Percentiles rank a stretch among this genome's conserved stretches.
Evolutionary conservation across 2,113 vertebrate genomes (phyloP).

Genomic region (Clinocottus analis): DNA sequence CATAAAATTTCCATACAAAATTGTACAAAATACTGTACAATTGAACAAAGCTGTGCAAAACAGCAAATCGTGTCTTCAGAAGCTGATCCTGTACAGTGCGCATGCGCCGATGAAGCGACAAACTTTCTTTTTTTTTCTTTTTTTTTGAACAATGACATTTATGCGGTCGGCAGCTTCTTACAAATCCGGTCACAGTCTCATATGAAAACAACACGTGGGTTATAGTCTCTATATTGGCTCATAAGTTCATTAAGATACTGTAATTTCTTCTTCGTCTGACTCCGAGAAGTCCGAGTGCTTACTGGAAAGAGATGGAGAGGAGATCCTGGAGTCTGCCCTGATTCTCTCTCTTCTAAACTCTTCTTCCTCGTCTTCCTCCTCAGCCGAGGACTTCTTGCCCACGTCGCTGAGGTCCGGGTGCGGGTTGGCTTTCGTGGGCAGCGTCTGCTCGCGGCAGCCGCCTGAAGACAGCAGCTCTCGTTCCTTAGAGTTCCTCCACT

Average conservation of each 20-base stretch:
- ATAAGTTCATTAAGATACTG: slow-evolving; percentile 89
- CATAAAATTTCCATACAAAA: slow-evolving; percentile 86
- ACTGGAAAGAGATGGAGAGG: slow-evolving; percentile 88
- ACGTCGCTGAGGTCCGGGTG: slow-evolving; percentile 98
- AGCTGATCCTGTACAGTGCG: slow-evolving; percentile 54
- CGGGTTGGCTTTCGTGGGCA: slow-evolving; percentile 98
- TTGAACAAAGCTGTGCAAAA: slow-evolving; percentile 83
- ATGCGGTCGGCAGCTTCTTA: slow-evolving; percentile 54
- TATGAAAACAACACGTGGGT: slow-evolving; percentile 46
- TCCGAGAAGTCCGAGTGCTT: slow-evolving; percentile 97
- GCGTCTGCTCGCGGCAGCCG: slow-evolving; percentile 95
- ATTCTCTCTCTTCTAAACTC: slow-evolving; percentile 55
- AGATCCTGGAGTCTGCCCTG: slow-evolving; percentile 79
- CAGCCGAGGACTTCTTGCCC: slow-evolving; percentile 88
- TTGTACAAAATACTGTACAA: slow-evolving; percentile 86
- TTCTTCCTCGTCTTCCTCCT: slow-evolving; percentile 80
- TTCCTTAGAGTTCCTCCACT: slow-evolving; percentile 99
- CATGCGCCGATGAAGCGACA: slow-evolving; percentile 43
- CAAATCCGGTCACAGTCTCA: slow-evolving; percentile 58
- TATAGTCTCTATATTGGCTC: slow-evolving; percentile 70
- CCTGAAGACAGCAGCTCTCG: slow-evolving; percentile 95
- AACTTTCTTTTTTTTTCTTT: slow-evolving; percentile 12
- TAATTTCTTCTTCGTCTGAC: slow-evolving; percentile 95
- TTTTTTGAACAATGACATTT: slow-evolving; percentile 27
- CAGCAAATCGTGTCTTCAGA: slow-evolving; percentile 77